These are phyloP conservation scores for Scaptodrosophila lebanonensis DNA, from an alignment of 1,140 invertebrate genomes.

Conservation along the genomic window DNA sequence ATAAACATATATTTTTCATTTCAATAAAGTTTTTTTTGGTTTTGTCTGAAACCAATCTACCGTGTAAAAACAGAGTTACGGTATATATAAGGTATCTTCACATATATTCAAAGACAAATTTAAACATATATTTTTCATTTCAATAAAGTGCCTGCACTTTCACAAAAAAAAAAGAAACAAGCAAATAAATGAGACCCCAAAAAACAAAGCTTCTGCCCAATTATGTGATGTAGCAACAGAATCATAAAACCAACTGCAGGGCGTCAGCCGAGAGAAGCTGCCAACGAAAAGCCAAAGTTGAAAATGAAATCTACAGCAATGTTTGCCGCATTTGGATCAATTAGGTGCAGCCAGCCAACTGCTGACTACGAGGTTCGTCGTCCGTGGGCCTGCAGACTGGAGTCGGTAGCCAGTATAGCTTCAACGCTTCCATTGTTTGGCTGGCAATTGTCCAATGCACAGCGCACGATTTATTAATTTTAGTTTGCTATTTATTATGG, in stretches of 20 bases:
- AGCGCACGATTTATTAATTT: constrained; percentile 51
- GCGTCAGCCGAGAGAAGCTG: constrained; percentile 20
- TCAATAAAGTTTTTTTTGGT: no score
- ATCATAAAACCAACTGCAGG: constrained; percentile 23
- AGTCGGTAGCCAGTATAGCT: constrained; percentile 21
- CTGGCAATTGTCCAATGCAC: constrained; percentile 33
- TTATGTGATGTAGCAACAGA: constrained; percentile 53
- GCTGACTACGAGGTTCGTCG: no score
- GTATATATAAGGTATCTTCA: no score
- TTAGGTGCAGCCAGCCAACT: constrained; percentile 48
- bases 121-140: constrained; percentile 23
- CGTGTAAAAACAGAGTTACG: no score
- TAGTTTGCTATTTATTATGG: constrained; percentile 17
- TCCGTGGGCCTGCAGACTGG: no score
- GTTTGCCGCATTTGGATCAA: constrained; percentile 57
- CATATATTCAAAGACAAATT: no score
- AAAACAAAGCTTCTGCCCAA: constrained; percentile 36
- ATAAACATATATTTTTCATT: no score
- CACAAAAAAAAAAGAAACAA: constrained; percentile 29
- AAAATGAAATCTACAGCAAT: constrained; percentile 29
- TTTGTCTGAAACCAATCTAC: no score
- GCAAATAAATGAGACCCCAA: constrained; percentile 34
- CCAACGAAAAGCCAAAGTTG: constrained; percentile 54
- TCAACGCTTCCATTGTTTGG: constrained; percentile 42
- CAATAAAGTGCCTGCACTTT: constrained; percentile 29